A percentile compares a stretch with the other conserved stretches of the same genome.
phyloP scores from a whole-genome alignment of 2,888 invertebrate genomes.

The Caenorhabditis virilis region DNA sequence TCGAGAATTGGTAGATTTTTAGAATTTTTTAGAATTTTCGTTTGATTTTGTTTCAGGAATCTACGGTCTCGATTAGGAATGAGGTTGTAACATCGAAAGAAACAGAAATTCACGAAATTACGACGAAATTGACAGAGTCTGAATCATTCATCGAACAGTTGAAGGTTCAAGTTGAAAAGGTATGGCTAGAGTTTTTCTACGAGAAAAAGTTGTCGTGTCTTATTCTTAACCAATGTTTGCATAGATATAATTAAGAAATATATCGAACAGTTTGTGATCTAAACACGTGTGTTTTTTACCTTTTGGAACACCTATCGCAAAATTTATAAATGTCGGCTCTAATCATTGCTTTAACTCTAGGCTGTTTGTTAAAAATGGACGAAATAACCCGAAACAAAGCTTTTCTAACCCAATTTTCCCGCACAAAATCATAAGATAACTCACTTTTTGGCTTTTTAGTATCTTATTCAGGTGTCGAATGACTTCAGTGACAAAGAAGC shows the following conservation, averaged over 20 bases:
- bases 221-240: no score
- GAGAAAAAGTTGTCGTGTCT: no score
- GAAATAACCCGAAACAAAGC: neutral
- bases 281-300: no score
- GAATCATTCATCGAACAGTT: slow-evolving; percentile 31
- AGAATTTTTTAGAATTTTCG: neutral
- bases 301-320: neutral
- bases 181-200: slow-evolving; percentile 3
- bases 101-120: slow-evolving; percentile 21
- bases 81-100: slow-evolving; percentile 9
- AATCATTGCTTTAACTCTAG: no score
- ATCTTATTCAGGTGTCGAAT: slow-evolving; percentile 35
- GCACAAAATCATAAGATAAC: neutral
- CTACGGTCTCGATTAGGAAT: slow-evolving; percentile 2
- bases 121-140: slow-evolving; percentile 19
- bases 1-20: slow-evolving; percentile 52
- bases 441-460: slow-evolving; percentile 28
- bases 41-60: neutral
- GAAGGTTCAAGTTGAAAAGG: slow-evolving; percentile 42
- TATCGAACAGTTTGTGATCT: no score
- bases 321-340: no score
- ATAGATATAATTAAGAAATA: no score
- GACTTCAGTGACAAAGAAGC: slow-evolving; percentile 27
- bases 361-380: neutral
- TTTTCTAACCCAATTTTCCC: neutral